Conservation (phyloP, 2,888 invertebrate species). For the Epinotia nisella region DNA sequence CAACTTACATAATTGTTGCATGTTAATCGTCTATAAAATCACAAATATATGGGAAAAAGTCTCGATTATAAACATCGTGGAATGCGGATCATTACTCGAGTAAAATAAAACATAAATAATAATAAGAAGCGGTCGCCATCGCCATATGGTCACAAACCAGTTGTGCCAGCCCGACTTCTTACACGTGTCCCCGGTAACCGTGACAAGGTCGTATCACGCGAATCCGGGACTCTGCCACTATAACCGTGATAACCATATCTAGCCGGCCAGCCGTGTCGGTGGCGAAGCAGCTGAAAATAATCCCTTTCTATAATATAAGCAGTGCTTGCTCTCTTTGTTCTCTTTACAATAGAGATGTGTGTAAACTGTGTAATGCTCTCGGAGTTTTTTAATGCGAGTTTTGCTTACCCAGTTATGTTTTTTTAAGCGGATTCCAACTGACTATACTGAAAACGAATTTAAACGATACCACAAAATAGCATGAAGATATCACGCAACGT, state of each 20-base stretch:
- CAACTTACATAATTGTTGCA: constrained; percentile 3
- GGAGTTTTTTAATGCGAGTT: too few relatives aligned
- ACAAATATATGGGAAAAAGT: constrained; percentile 11
- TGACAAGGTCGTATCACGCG: not conserved
- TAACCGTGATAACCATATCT: not conserved
- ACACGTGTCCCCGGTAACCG: not conserved
- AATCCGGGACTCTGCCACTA: constrained; percentile 3
- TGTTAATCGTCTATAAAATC: constrained; percentile 12
- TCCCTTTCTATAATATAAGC: not conserved
- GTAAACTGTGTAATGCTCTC: too few relatives aligned
- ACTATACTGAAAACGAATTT: not conserved
- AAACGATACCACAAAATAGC: too few relatives aligned
- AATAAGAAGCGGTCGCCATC: constrained; percentile 26
- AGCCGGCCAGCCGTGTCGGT: not conserved
- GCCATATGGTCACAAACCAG: constrained; percentile 44
- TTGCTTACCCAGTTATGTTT: too few relatives aligned
- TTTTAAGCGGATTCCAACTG: too few relatives aligned
- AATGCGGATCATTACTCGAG: constrained; percentile 38
- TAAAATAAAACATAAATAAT: constrained; percentile 39
- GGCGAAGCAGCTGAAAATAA: not conserved
- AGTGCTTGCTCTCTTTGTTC: too few relatives aligned
- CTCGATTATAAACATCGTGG: constrained; percentile 22
- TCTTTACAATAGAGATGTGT: too few relatives aligned
- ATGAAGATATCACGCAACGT: too few relatives aligned
- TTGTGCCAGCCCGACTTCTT: not conserved